A percentile compares a stretch with the other conserved stretches of the same genome.
These are phyloP conservation scores for Poeciliopsis presidionis DNA, from an alignment of 2,797 vertebrate species.

Conservation along the genomic window DNA sequence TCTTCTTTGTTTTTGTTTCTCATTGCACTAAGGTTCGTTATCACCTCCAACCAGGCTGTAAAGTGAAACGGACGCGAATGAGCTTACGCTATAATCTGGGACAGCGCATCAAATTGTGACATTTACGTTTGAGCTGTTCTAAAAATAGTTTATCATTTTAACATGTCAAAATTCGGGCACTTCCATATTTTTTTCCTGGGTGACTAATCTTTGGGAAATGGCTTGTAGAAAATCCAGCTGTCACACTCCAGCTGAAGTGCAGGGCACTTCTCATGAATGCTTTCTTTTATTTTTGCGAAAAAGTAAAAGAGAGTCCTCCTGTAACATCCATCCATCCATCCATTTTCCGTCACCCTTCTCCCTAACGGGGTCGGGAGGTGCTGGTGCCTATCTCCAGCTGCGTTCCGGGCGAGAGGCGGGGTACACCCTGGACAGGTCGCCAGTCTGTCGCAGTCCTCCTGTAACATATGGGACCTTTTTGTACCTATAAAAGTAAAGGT, in stretches of 20 bases:
- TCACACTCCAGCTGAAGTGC: neutral
- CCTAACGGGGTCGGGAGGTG: too few species aligned
- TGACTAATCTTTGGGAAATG: neutral
- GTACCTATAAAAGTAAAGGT: neutral
- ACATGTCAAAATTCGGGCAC: neutral
- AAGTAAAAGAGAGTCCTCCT: neutral
- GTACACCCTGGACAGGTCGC: too few species aligned
- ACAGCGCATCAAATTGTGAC: too few species aligned
- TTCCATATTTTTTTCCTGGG: neutral
- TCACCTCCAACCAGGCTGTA: neutral
- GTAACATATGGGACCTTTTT: neutral
- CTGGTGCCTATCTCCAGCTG: too few species aligned
- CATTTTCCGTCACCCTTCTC: too few species aligned
- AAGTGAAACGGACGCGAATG: too few species aligned
- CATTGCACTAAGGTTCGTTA: neutral
- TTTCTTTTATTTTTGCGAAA: neutral
- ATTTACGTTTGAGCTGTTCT: too few species aligned
- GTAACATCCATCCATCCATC: too few species aligned
- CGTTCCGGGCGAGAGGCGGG: too few species aligned
- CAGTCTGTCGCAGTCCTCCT: too few species aligned
- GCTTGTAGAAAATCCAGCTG: neutral
- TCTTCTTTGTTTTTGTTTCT: neutral
- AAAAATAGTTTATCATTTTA: too few species aligned
- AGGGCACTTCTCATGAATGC: neutral
- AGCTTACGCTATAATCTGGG: too few species aligned